Conservation (phyloP, 2,113 vertebrate species). For the Cercocebus atys region DNA sequence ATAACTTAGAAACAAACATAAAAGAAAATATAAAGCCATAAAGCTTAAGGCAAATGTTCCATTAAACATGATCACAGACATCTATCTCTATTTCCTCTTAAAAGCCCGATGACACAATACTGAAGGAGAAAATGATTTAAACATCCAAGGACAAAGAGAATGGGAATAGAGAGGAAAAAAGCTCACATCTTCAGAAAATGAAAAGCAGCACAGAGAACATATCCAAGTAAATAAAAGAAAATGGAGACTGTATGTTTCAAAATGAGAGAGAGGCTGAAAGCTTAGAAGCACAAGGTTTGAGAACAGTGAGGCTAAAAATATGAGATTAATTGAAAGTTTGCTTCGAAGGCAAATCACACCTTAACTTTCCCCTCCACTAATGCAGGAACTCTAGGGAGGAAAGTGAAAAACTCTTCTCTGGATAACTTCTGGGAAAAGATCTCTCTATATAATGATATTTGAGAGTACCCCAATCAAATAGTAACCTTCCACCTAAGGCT, state of each 20-base stretch:
- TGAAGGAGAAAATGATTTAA: not conserved
- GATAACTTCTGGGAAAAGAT: not conserved
- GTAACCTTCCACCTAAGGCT: not conserved
- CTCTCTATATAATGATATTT: not conserved
- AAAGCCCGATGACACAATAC: not conserved
- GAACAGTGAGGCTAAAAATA: not conserved
- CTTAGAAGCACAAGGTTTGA: not conserved
- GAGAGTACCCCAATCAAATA: not conserved
- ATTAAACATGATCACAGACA: not conserved
- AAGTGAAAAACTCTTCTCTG: not conserved
- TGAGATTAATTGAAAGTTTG: not conserved
- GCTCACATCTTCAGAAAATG: not conserved
- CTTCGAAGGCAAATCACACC: not conserved
- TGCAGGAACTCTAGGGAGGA: not conserved
- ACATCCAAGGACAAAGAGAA: not conserved
- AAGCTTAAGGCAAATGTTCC: not conserved
- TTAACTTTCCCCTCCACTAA: not conserved
- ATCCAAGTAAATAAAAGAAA: not conserved
- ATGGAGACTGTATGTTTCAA: not conserved
- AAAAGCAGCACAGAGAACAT: not conserved
- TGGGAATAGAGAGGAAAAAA: not conserved
- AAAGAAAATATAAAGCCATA: not conserved
- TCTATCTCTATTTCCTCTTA: not conserved
- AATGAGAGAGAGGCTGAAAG: not conserved
- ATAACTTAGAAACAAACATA: conserved; percentile 9